Evolutionary conservation across 2,888 invertebrate species (phyloP).

Genomic region (Lepidocyrtinus sp.): DNA sequence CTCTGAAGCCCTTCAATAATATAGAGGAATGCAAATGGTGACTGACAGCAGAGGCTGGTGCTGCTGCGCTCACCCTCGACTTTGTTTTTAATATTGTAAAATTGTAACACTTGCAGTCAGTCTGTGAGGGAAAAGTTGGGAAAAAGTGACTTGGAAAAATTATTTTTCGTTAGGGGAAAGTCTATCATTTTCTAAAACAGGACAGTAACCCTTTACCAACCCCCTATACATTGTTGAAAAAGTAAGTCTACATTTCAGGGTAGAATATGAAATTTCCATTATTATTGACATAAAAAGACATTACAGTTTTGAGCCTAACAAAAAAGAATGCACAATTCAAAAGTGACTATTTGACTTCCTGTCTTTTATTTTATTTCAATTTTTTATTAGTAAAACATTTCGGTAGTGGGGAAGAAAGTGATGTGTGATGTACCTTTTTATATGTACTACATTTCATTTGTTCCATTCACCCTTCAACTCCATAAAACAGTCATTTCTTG

Average conservation of each 20-base stretch:
- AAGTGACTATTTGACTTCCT: constrained; percentile 41
- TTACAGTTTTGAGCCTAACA: constrained; percentile 13
- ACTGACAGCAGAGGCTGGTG: constrained; percentile 51
- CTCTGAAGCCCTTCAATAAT: constrained; percentile 51
- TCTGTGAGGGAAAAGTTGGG: not conserved
- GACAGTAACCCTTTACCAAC: not conserved
- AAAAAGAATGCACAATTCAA: constrained; percentile 30
- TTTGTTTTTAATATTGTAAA: constrained; percentile 14
- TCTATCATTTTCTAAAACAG: constrained; percentile 43
- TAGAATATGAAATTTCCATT: constrained; percentile 44
- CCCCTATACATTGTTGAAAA: too few species aligned
- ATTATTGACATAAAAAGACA: constrained; percentile 55
- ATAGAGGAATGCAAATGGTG: constrained; percentile 55
- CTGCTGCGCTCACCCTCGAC: constrained; percentile 17
- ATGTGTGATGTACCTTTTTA: not conserved
- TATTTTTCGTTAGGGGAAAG: constrained; percentile 44
- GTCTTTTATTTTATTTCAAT: constrained; percentile 1
- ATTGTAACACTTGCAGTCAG: not conserved
- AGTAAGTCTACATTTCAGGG: constrained; percentile 22
- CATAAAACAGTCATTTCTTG: too few species aligned
- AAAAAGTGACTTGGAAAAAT: constrained; percentile 47
- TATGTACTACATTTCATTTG: constrained; percentile 10
- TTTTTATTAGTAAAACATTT: constrained; percentile 27
- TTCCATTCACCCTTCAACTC: not conserved
- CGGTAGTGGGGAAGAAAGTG: not conserved